phyloP scores from a whole-genome alignment of 2,797 vertebrate genomes.

The Danio choprae region DNA sequence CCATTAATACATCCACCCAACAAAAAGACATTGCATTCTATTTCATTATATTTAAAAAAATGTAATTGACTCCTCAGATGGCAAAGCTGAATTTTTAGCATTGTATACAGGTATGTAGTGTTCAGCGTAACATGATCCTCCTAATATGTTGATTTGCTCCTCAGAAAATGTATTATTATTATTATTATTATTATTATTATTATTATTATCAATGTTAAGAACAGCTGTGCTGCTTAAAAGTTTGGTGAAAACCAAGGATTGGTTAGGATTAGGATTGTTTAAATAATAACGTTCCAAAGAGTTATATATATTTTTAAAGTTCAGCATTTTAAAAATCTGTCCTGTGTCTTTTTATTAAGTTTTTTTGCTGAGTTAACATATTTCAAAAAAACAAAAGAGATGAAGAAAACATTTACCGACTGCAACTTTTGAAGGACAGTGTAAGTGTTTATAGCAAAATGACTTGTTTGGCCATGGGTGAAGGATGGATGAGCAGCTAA shows the following conservation, averaged over 20 bases:
- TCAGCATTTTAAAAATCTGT: neutral
- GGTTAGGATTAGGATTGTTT: neutral
- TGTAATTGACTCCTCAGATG: no score
- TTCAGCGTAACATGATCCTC: neutral
- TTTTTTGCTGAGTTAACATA: neutral
- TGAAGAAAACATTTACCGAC: neutral
- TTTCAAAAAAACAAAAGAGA: neutral
- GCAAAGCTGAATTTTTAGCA: no score
- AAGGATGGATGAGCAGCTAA: constrained; percentile 19
- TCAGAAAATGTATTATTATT: neutral
- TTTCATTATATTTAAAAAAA: no score
- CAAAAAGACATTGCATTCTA: no score
- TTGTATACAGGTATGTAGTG: no score
- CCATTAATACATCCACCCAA: no score
- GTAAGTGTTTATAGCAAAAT: neutral
- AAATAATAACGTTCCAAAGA: neutral
- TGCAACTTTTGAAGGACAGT: neutral
- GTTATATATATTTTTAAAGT: neutral
- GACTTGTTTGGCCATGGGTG: neutral
- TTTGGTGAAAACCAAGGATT: neutral
- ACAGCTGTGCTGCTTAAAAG: neutral
- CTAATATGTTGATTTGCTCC: neutral
- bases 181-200: neutral
- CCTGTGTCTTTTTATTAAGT: neutral
- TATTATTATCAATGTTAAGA: neutral